phyloP scores from a whole-genome alignment of 1,140 invertebrate genomes.

The Musca vetustissima region DNA sequence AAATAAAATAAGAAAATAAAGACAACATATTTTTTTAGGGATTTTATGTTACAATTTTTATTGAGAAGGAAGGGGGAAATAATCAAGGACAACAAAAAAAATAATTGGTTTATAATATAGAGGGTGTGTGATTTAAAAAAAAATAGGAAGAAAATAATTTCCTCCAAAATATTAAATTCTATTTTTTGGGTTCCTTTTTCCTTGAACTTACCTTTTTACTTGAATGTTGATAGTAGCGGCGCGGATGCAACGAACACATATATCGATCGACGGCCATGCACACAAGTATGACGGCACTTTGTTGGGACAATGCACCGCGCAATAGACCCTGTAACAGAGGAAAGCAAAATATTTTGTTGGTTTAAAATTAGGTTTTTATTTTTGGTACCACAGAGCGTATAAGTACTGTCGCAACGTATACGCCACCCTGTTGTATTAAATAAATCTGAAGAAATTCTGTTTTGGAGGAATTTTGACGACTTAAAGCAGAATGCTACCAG shows the following conservation, averaged over 20 bases:
- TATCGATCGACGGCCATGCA: conserved; percentile 87
- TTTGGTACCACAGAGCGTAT: too few relatives aligned
- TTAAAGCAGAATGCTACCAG: too few relatives aligned
- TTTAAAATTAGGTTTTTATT: too few relatives aligned
- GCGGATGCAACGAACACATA: conserved; percentile 78
- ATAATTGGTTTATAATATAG: neutral
- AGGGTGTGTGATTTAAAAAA: neutral
- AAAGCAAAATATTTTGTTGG: neutral
- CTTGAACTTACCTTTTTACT: conserved; percentile 73
- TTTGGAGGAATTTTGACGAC: too few relatives aligned
- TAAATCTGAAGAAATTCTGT: too few relatives aligned
- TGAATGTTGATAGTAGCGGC: conserved; percentile 78
- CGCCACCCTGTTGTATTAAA: too few relatives aligned
- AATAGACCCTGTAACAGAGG: conserved; percentile 70
- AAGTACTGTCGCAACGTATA: too few relatives aligned
- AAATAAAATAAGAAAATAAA: too few relatives aligned
- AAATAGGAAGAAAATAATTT: too few relatives aligned
- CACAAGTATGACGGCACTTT: conserved; percentile 80
- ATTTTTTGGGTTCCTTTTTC: neutral
- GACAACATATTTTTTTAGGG: neutral
- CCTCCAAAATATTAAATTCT: too few relatives aligned
- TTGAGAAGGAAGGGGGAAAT: too few relatives aligned
- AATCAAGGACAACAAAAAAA: too few relatives aligned
- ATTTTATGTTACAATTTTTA: neutral
- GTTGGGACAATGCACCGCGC: conserved; percentile 78